These are phyloP conservation scores for Leptinotarsa haldemani DNA, from an alignment of 2,888 invertebrate species.

Conservation along the genomic window DNA sequence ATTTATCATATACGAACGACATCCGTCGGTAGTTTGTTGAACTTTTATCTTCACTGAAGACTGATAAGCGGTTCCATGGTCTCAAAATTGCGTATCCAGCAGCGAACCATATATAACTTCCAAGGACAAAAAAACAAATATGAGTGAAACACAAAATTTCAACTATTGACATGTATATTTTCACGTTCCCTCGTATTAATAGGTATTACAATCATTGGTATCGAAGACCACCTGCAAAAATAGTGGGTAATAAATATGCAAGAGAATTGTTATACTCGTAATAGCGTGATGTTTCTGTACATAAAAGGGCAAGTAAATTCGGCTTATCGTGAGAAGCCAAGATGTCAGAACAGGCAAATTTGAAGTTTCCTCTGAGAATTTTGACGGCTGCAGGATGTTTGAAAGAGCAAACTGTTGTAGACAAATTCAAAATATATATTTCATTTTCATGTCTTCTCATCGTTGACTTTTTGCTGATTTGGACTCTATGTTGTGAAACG, in stretches of 20 bases:
- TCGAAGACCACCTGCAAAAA: not conserved
- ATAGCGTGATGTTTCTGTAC: not conserved
- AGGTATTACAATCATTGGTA: not conserved
- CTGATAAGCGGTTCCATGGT: too few species aligned
- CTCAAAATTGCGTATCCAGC: too few species aligned
- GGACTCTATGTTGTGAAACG: not conserved
- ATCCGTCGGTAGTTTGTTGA: too few species aligned
- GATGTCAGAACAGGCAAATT: constrained; percentile 6
- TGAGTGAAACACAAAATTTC: too few species aligned
- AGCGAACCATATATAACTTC: too few species aligned
- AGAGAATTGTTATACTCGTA: not conserved
- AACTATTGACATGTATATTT: too few species aligned
- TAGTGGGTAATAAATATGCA: not conserved
- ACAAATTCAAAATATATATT: not conserved
- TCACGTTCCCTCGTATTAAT: not conserved
- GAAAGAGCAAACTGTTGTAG: constrained; percentile 1
- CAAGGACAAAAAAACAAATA: too few species aligned
- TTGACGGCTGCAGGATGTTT: not conserved
- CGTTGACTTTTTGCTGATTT: not conserved
- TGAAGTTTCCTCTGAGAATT: not conserved
- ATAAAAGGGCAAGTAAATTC: not conserved
- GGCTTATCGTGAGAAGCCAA: not conserved
- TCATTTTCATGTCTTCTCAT: not conserved
- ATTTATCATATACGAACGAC: too few species aligned
- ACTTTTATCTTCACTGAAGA: too few species aligned